Evolutionary conservation across 2,113 vertebrate genomes (phyloP).

Genomic region (Brachyistius frenatus): DNA sequence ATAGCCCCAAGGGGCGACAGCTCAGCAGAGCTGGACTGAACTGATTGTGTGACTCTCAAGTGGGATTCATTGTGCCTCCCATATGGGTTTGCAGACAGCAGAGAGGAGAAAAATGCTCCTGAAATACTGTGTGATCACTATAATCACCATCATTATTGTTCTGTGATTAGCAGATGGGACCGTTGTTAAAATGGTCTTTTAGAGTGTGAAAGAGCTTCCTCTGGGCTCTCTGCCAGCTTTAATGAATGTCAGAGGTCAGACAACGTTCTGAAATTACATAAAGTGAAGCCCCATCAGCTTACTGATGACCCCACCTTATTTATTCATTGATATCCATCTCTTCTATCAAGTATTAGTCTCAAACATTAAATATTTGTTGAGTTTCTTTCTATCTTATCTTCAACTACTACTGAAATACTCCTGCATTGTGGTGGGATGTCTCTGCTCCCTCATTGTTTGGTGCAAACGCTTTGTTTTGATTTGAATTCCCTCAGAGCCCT

Average conservation of each 20-base stretch:
- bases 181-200: conserved; percentile 4
- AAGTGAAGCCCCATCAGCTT: no score
- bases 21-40: conserved; percentile 29
- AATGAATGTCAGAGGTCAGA: conserved; percentile 51
- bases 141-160: conserved; percentile 21
- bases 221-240: conserved; percentile 32
- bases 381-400: no score
- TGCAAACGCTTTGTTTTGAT: conserved; percentile 21
- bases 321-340: neutral
- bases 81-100: conserved; percentile 7
- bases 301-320: no score
- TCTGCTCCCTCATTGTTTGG: conserved; percentile 4
- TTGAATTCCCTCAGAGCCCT: conserved; percentile 11
- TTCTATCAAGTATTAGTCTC: neutral
- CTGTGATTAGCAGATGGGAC: conserved; percentile 10
- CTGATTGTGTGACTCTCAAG: conserved; percentile 20
- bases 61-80: conserved; percentile 14
- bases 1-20: conserved; percentile 31
- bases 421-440: neutral
- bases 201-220: neutral
- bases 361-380: neutral
- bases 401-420: no score
- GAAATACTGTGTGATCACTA: neutral
- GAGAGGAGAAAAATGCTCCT: neutral
- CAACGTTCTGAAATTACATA: conserved; percentile 1